Evolutionary conservation across 2,113 vertebrate genomes (phyloP), one percentile per base, ranked within the genome.

Genomic region (Haplochromis burtoni): DNA sequence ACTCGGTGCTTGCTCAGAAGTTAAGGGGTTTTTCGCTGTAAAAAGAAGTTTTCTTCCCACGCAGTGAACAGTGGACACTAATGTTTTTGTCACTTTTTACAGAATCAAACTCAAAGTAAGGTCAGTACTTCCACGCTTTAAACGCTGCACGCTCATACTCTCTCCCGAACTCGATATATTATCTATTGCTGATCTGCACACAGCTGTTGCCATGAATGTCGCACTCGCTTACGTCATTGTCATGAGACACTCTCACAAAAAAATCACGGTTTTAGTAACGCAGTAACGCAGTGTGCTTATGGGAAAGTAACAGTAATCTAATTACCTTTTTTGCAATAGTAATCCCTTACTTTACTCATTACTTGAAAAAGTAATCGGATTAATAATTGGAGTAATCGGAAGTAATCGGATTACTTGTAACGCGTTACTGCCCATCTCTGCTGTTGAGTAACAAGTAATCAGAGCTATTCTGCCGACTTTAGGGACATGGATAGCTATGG

Each of bases 1-100:
- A 6, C 19, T 53, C 1, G 0, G 0, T n/a, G 19, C 51, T n/a
- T 53, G 19, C 19, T 53, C 3, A 1, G 49, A 53, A 53, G 9
- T 53, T 53, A 2, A n/a, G 9, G 19, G 9, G 0, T 1, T 53
- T 53, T 53, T 53, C 3, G 9, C 49, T n/a, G 49, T 6, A 10
- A 53, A 53, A 53, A 53, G 2, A 53, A 10, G 19, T 6, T 53
- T n/a, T 53, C 51, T 1, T 53, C 5, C 49, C 19, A 10, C 0
- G 19, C 49, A 54, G n/a, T 54, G 53, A 54, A n/a, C 9, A n/a
- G 9, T 0, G 51, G 19, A 53, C 51, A 0, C 9, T 10, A 53
- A 53, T 53, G 51, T 53, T 53, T 53, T 53, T 53, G 51, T 21
- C 10, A 53, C 51, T 53, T 53, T 53, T 53, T 53, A 11, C 1